Conservation (phyloP, 1,140 invertebrate genomes). For the Dryas iulia region DNA sequence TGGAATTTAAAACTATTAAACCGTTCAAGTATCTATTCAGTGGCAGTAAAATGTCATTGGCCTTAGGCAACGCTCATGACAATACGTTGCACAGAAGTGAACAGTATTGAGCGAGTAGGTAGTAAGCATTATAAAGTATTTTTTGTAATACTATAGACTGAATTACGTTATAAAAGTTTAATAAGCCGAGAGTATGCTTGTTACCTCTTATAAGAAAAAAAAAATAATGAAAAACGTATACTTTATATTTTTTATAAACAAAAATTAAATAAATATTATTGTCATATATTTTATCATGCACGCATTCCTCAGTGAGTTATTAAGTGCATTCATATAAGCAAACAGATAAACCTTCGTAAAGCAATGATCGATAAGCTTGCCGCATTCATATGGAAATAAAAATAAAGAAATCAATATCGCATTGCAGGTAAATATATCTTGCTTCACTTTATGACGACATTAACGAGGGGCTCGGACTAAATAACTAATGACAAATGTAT, state of each 20-base stretch:
- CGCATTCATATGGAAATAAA: conserved; percentile 29
- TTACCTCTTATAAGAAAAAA: too few species aligned
- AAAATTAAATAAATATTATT: neutral
- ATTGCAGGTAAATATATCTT: conserved; percentile 32
- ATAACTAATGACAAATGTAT: neutral
- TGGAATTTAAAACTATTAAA: neutral
- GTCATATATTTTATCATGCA: neutral
- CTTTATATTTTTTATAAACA: neutral
- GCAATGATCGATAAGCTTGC: conserved; percentile 26
- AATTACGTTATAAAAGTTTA: too few species aligned
- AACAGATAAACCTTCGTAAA: conserved; percentile 10
- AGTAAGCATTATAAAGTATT: too few species aligned
- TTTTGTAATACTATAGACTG: neutral
- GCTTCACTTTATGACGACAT: conserved; percentile 28
- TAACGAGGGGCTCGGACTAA: conserved; percentile 14
- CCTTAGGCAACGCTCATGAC: neutral
- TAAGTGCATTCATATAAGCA: neutral
- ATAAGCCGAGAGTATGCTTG: too few species aligned
- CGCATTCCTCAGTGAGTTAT: neutral
- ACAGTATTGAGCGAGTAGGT: neutral
- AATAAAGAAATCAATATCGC: conserved; percentile 35
- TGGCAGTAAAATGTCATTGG: neutral
- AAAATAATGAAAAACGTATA: neutral
- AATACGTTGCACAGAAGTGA: neutral
- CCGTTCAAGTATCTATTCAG: neutral